Percentiles rank a stretch among this genome's conserved stretches.
These are phyloP conservation scores for Trichoplusia ni DNA, from an alignment of 1,140 invertebrate genomes.

Conservation along the genomic window DNA sequence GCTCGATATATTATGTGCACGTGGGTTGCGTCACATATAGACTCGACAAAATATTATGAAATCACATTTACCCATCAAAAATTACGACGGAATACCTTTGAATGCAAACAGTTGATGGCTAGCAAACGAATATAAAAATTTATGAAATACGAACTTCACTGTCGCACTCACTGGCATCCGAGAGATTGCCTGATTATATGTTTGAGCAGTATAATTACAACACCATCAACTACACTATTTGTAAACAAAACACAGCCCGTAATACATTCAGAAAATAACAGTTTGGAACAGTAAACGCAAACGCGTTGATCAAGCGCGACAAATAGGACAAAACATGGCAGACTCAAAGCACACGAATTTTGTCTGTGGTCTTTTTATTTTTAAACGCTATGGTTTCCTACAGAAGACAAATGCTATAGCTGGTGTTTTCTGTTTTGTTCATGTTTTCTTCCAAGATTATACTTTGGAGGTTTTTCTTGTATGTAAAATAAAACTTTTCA, in stretches of 20 bases:
- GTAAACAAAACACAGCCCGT: constrained; percentile 78
- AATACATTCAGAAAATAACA: constrained; percentile 77
- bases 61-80: constrained; percentile 44
- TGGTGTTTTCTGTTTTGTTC: no score
- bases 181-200: constrained; percentile 57
- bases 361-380: constrained; percentile 73
- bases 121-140: constrained; percentile 72
- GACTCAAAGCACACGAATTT: constrained; percentile 76
- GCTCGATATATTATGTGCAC: constrained; percentile 78
- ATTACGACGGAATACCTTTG: constrained; percentile 56
- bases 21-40: constrained; percentile 74
- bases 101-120: constrained; percentile 59
- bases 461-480: no score
- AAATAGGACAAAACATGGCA: constrained; percentile 82
- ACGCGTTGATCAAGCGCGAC: constrained; percentile 80
- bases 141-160: constrained; percentile 73
- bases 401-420: neutral
- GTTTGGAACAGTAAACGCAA: constrained; percentile 72
- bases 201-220: constrained; percentile 62
- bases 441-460: no score
- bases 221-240: constrained; percentile 73
- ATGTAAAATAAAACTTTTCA: no score
- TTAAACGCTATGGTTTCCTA: constrained; percentile 60
- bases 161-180: constrained; percentile 67
- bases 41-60: constrained; percentile 49